Base-by-base conservation (phyloP, 2,888 invertebrate species). In the Dugesia japonica region DNA sequence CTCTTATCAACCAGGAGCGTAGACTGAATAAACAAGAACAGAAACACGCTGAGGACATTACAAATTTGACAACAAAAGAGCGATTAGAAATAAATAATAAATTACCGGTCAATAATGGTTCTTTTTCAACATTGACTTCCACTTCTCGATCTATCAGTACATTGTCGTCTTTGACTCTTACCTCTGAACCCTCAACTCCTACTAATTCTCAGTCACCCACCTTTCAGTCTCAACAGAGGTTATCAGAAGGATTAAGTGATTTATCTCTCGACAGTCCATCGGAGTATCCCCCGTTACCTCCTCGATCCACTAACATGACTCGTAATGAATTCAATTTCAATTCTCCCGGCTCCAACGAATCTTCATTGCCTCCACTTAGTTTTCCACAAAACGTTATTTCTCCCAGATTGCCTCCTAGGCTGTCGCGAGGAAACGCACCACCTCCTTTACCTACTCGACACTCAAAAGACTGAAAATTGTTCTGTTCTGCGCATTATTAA, bases 71-170 rank as follows among this genome's bases (percentile, higher is more conserved):
- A n/a, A 23, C 23, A n/a, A 56, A 56, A 56, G 56, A 56, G 17
- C 56, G 56, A 56, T 56, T 56, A 56, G 56, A 56, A 56, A 56
- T 56, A 1, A 56, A n/a, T n/a, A 56, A 56, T n/a, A 56, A 56
- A 23, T 56, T 56, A 1, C 56, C 56, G n/a, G 20, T 7, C 23
- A 20, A n/a, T n/a, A 56, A 56, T n/a, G n/a, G n/a, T 56, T 56
- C n/a, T 4, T 56, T 13, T 56, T 23, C 56, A 56, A 31, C 31
- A 31, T 31, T 31, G 31, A 31, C 31, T 31, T 31, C 31, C 7
- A 13, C 31, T 7, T 56, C 56, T 56, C 56, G 56, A 13, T 56
- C 56, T 7, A 56, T 56, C 7, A 56, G 56, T n/a, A 23, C 20
- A 4, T n/a, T 13, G 23, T 56, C 56, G 1, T 56, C 56, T n/a